Evolutionary conservation across 1,140 invertebrate genomes (phyloP), one percentile per base, ranked within the genome.

Genomic region (Ganaspis sp.): DNA sequence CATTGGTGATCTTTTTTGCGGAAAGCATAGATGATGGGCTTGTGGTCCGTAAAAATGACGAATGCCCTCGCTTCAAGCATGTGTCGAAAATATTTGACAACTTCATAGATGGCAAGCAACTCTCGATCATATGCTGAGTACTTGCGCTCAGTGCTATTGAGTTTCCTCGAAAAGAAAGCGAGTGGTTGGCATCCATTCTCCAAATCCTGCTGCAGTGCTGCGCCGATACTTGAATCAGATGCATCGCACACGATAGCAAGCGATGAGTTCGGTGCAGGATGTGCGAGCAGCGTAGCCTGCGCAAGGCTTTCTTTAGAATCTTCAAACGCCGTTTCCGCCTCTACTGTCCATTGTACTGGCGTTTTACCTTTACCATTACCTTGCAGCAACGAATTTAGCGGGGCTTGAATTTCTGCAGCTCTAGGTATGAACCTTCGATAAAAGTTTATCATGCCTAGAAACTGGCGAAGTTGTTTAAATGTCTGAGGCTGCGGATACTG

Each of bases 391-490:
- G 23, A 42, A 19, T 76, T 69, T 12, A 72, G 40, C 4, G 40
- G 40, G 9, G 54, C 23, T 23, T 76, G 75, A 1, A 69, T 17
- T 21, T 29, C 21, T 4, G 70, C 70, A 5, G 8, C 21, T 8
- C 11, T 40, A 1, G 75, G 71, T 19, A 73, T 72, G 21, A 23
- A 73, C 6, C 69, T 4, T 6, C 76, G 26, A 34, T 70, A 73
- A 54, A 70, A 77, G n/a, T 73, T 73, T 8, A 73, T n/a, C 71
- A 73, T 73, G n/a, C 64, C 72, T 4, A 77, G 2, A 26, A 77
- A 77, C 4, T 54, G 71, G 15, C 76, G 54, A 4, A 77, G 64
- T 12, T 77, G 19, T 37, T 45, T 49, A 8, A 26, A 37, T 11
- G 75, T 73, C 17, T 70, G 15, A 9, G 58, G 64, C 37, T 19